Evolutionary conservation across 2,888 invertebrate species (phyloP).

Genomic region (Allygus modestus): DNA sequence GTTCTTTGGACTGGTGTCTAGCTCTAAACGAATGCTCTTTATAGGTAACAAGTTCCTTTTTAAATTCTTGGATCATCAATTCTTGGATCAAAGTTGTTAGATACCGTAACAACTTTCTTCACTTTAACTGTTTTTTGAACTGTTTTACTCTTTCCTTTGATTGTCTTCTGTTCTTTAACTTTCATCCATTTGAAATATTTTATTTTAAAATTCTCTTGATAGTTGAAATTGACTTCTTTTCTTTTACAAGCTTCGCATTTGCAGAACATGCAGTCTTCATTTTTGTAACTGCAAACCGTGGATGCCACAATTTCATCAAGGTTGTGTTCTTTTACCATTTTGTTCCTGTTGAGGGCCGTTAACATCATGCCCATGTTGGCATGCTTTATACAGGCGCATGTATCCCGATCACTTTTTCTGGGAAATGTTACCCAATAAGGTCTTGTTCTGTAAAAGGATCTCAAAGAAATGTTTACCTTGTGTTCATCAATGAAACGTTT

Average conservation of each 20-base stretch:
- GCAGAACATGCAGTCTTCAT: background rate
- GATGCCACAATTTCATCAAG: background rate
- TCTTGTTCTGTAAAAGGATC: background rate
- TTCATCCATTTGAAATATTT: conserved; percentile 11
- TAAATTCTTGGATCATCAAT: too few relatives aligned
- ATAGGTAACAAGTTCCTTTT: background rate
- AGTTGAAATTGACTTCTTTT: background rate
- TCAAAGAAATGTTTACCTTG: background rate
- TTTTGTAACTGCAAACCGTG: background rate
- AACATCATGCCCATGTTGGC: conserved; percentile 5
- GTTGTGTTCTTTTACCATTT: background rate
- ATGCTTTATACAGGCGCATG: conserved; percentile 30
- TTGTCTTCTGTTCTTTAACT: conserved; percentile 5
- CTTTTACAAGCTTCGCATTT: background rate
- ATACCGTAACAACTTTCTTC: background rate
- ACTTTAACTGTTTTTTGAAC: conserved; percentile 9
- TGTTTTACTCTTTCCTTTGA: background rate
- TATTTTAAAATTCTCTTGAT: background rate
- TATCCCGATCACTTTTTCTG: conserved; percentile 22
- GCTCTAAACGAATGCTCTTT: background rate
- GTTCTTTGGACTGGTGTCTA: background rate
- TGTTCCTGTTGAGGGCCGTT: background rate
- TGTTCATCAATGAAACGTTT: background rate
- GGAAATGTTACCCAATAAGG: conserved; percentile 5
- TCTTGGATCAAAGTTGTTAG: too few relatives aligned